phyloP scores from a whole-genome alignment of 2,888 invertebrate genomes.

The Drosophila vallismaia region DNA sequence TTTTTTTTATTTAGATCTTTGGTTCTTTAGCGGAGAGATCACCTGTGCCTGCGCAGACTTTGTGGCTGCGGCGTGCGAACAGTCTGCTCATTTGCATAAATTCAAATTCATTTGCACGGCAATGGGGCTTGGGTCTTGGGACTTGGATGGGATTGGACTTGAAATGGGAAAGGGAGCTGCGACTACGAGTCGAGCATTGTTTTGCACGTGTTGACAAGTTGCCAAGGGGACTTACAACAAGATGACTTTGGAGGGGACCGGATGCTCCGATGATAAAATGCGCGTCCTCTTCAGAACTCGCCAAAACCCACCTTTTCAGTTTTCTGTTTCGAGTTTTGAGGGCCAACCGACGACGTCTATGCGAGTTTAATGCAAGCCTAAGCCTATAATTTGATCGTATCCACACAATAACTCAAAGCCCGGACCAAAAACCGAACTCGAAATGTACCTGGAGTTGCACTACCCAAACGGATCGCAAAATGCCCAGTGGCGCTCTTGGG shows the following conservation, averaged over 20 bases:
- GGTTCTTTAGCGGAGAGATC: conserved; percentile 17
- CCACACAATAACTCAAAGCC: conserved; percentile 77
- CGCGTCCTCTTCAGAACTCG: conserved; percentile 39
- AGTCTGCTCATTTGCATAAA: conserved; percentile 66
- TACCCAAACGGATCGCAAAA: conserved; percentile 40
- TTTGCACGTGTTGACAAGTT: conserved; percentile 52
- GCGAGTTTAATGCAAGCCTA: conserved; percentile 75
- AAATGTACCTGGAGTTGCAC: conserved; percentile 18
- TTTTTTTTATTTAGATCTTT: conserved; percentile 8
- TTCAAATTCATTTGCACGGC: conserved; percentile 38
- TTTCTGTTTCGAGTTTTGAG: not conserved
- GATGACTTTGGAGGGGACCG: conserved; percentile 36
- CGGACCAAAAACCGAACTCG: conserved; percentile 5
- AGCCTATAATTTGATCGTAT: conserved; percentile 79
- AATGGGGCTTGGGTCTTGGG: conserved; percentile 1
- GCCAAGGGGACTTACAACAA: conserved; percentile 10
- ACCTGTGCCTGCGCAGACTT: conserved; percentile 63
- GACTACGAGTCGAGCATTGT: conserved; percentile 39
- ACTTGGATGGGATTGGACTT: not conserved
- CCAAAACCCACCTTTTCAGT: not conserved
- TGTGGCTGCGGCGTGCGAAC: conserved; percentile 74
- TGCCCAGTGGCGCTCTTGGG: conserved; percentile 70
- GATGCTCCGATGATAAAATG: conserved; percentile 60
- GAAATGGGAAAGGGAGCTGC: conserved; percentile 3
- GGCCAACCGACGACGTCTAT: conserved; percentile 60